Percentiles rank a stretch among this genome's conserved stretches.
Evolutionary conservation across 2,797 vertebrate species (phyloP).

Genomic region (Protosalanx chinensis): DNA sequence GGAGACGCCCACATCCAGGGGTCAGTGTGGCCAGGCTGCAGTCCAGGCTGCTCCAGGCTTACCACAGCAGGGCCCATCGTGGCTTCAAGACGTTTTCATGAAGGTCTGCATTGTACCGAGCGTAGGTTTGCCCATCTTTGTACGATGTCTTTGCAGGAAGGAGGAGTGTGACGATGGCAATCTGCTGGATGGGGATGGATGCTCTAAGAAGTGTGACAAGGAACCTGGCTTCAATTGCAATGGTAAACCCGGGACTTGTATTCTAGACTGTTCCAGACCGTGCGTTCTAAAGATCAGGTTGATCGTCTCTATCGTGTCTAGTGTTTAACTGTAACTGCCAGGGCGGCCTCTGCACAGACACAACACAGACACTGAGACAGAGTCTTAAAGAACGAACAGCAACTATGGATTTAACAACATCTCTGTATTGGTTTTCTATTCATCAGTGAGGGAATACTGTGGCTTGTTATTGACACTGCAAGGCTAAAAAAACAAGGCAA

Average conservation of each 20-base stretch:
- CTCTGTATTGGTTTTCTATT: background rate
- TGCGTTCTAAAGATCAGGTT: no score
- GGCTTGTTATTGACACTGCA: background rate
- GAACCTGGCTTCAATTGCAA: conserved; percentile 85
- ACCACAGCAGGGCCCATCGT: no score
- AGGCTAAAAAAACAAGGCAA: background rate
- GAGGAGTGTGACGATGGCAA: conserved; percentile 92
- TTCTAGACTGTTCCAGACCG: no score
- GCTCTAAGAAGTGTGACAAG: conserved; percentile 82
- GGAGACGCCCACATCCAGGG: conserved; percentile 81
- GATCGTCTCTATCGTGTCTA: no score
- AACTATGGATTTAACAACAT: no score
- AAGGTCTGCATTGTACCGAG: background rate
- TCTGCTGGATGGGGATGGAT: conserved; percentile 89
- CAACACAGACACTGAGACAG: no score
- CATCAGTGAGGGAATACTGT: background rate
- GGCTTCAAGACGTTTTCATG: no score
- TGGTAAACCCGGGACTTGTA: conserved; percentile 63
- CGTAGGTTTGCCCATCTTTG: background rate
- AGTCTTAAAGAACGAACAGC: no score
- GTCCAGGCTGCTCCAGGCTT: background rate
- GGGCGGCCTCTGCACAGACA: no score
- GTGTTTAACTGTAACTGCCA: no score
- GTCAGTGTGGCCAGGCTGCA: conserved; percentile 65
- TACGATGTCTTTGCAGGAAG: conserved; percentile 64